Evolutionary conservation across 2,888 invertebrate species (phyloP).

Genomic region (Cenopis cana): DNA sequence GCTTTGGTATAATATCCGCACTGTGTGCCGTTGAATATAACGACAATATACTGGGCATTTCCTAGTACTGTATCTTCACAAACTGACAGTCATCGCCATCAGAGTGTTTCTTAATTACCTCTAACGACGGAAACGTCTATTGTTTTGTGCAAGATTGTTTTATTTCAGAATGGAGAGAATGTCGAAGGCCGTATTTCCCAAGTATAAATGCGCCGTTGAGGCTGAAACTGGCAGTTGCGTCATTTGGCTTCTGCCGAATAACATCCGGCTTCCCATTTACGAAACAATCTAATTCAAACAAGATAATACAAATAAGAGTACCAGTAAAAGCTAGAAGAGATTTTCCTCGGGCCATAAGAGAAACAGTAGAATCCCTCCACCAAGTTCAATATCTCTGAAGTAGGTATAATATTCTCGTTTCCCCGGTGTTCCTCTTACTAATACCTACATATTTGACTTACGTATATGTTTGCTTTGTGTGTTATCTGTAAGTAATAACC

Average conservation of each 20-base stretch:
- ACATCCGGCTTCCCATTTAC: slow-evolving; percentile 18
- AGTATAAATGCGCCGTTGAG: slow-evolving; percentile 28
- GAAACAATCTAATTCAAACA: neutral
- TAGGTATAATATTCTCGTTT: too few species aligned
- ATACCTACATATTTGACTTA: too few species aligned
- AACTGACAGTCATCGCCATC: slow-evolving; percentile 7
- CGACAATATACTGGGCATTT: neutral
- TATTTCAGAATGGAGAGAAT: slow-evolving; percentile 34
- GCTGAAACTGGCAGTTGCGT: slow-evolving; percentile 34
- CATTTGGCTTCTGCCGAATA: slow-evolving; percentile 17
- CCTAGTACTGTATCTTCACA: neutral
- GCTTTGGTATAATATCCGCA: too few species aligned
- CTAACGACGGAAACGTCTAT: slow-evolving; percentile 33
- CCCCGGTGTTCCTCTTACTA: too few species aligned
- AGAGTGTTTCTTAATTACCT: slow-evolving; percentile 32
- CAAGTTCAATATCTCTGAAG: too few species aligned
- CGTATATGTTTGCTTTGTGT: too few species aligned
- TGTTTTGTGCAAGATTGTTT: slow-evolving; percentile 38
- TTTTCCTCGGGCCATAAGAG: too few species aligned
- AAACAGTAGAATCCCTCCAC: too few species aligned
- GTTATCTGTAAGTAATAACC: too few species aligned
- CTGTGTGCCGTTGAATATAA: too few species aligned
- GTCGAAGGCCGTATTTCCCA: slow-evolving; percentile 34
- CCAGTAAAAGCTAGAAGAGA: too few species aligned
- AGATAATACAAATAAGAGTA: too few species aligned